Evolutionary conservation across 2,888 invertebrate species (phyloP).

Genomic region (Sarcophaga caerulescens): DNA sequence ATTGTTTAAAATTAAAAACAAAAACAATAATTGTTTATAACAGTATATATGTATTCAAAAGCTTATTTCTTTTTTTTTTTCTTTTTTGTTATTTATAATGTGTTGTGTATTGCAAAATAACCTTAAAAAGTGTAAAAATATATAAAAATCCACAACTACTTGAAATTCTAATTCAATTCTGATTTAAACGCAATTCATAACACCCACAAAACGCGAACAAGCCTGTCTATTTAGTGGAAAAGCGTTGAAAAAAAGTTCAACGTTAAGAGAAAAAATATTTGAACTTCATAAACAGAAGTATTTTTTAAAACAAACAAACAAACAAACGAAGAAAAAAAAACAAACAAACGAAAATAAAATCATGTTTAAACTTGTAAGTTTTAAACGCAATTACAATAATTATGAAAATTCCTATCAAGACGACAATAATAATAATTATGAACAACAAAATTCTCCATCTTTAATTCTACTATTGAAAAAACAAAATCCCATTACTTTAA

Average conservation of each 20-base stretch:
- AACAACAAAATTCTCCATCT: slow-evolving; percentile 52
- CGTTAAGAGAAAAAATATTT: too few relatives aligned
- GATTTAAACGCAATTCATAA: slow-evolving; percentile 64
- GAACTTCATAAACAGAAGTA: neutral
- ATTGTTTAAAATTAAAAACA: neutral
- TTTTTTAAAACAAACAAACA: slow-evolving; percentile 3
- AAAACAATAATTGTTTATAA: slow-evolving; percentile 17
- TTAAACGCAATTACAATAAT: slow-evolving; percentile 64
- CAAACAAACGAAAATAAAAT: slow-evolving; percentile 18
- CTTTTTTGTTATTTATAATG: neutral
- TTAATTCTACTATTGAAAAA: slow-evolving; percentile 51
- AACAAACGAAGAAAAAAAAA: neutral
- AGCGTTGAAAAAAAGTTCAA: slow-evolving; percentile 5
- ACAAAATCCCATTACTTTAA: slow-evolving; percentile 40
- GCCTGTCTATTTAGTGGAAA: neutral
- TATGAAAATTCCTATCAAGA: slow-evolving; percentile 50
- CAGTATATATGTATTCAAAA: slow-evolving; percentile 1
- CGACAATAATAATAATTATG: slow-evolving; percentile 45
- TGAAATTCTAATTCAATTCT: slow-evolving; percentile 72
- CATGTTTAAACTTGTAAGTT: slow-evolving; percentile 79
- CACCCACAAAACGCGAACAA: slow-evolving; percentile 52
- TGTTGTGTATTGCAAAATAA: slow-evolving; percentile 47
- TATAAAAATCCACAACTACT: slow-evolving; percentile 73
- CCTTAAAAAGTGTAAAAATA: slow-evolving; percentile 61
- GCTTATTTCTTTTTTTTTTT: slow-evolving; percentile 15